Percentiles rank a stretch among this genome's conserved stretches.
Conservation (phyloP, 2,888 invertebrate genomes). For the Hypolimnas misippus region DNA sequence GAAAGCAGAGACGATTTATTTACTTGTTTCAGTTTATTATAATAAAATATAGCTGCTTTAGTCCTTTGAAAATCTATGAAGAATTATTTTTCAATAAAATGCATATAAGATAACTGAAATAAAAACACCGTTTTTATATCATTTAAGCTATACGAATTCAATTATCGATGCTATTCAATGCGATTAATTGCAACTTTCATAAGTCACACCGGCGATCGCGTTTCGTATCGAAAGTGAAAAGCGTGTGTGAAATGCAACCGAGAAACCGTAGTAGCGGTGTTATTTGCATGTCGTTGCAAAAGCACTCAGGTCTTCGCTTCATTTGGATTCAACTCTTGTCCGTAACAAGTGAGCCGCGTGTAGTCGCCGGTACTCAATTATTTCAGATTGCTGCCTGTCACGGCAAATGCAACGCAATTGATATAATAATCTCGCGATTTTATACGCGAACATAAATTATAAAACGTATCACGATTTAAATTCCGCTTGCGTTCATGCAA, state of each 20-base stretch:
- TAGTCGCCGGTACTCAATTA: constrained; percentile 57
- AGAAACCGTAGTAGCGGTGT: constrained; percentile 42
- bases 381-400: constrained; percentile 56
- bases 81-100: background rate
- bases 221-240: constrained; percentile 40
- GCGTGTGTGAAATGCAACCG: constrained; percentile 35
- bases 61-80: background rate
- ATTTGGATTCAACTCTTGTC: constrained; percentile 49
- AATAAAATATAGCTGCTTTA: constrained; percentile 20
- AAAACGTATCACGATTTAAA: constrained; percentile 28
- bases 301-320: constrained; percentile 44
- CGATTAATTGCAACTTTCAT: constrained; percentile 9
- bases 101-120: background rate
- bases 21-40: constrained; percentile 23
- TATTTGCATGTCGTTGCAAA: constrained; percentile 44
- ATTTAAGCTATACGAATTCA: background rate
- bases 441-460: constrained; percentile 39
- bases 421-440: constrained; percentile 56
- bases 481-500: constrained; percentile 18
- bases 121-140: background rate
- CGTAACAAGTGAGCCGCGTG: constrained; percentile 42
- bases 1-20: constrained; percentile 29
- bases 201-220: constrained; percentile 23
- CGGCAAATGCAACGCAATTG: constrained; percentile 51
- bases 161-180: background rate